Percentiles rank a stretch among this genome's conserved stretches.
Evolutionary conservation across 2,888 invertebrate genomes (phyloP).

Genomic region (Drymonia ruficornis): DNA sequence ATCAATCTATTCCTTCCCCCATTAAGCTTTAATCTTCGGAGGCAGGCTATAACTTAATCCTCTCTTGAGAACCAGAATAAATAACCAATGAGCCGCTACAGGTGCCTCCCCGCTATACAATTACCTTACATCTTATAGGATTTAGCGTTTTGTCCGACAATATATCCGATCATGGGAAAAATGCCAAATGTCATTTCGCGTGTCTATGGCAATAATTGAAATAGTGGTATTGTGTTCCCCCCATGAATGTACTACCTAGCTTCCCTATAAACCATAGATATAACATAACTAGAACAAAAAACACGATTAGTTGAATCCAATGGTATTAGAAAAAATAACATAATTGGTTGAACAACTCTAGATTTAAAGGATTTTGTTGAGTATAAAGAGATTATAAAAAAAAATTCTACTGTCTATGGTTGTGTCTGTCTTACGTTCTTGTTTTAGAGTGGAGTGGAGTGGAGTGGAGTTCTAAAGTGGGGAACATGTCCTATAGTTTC

Average conservation of each 20-base stretch:
- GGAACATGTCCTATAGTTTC: too few relatives aligned
- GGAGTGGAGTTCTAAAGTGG: too few relatives aligned
- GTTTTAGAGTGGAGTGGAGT: too few relatives aligned
- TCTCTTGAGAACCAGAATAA: conserved; percentile 78
- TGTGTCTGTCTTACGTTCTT: too few relatives aligned
- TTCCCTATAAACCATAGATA: conserved; percentile 10
- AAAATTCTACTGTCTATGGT: too few relatives aligned
- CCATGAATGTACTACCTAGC: too few relatives aligned
- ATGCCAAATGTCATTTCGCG: conserved; percentile 69
- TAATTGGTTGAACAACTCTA: too few relatives aligned
- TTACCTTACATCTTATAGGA: conserved; percentile 59
- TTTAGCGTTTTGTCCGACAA: conserved; percentile 41
- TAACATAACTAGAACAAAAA: conserved; percentile 12
- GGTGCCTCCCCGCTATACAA: conserved; percentile 70
- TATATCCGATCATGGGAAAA: conserved; percentile 68
- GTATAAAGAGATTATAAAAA: too few relatives aligned
- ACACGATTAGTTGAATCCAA: too few relatives aligned
- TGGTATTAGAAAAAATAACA: too few relatives aligned
- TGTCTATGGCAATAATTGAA: conserved; percentile 73
- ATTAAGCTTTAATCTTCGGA: conserved; percentile 83
- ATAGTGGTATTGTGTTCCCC: conserved; percentile 49
- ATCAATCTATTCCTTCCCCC: conserved; percentile 79
- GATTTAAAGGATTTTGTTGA: too few relatives aligned
- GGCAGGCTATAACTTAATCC: conserved; percentile 83
- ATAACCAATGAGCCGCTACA: conserved; percentile 82